phyloP scores from a whole-genome alignment of 2,888 invertebrate species.

The Calephelis perditalis region DNA sequence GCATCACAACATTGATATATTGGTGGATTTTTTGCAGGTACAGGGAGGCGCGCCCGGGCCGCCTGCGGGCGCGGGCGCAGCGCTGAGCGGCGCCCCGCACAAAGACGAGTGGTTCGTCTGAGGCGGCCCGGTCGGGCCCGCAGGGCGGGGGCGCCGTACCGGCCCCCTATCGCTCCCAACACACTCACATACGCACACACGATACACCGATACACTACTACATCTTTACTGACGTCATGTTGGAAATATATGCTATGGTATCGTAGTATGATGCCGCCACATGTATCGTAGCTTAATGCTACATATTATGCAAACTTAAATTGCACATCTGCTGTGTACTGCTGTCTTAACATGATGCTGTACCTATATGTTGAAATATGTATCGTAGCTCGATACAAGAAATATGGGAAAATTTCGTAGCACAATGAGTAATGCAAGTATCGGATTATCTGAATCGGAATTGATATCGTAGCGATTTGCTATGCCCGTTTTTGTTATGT shows the following conservation, averaged over 20 bases:
- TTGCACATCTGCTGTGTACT: too few species aligned
- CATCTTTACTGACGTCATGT: neutral
- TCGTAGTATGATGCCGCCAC: neutral
- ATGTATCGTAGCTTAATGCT: neutral
- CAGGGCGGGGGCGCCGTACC: slow-evolving; percentile 63
- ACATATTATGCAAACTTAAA: too few species aligned
- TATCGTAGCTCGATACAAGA: neutral
- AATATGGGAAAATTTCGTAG: too few species aligned
- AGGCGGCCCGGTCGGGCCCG: slow-evolving; percentile 65
- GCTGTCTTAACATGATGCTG: neutral
- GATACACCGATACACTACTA: slow-evolving; percentile 8
- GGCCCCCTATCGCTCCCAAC: slow-evolving; percentile 44
- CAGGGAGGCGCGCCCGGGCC: slow-evolving; percentile 88
- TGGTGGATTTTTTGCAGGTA: slow-evolving; percentile 29
- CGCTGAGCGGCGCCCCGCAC: slow-evolving; percentile 87
- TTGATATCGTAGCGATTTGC: too few species aligned
- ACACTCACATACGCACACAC: slow-evolving; percentile 11
- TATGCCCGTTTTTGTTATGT: too few species aligned
- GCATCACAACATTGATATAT: too few species aligned
- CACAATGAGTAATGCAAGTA: too few species aligned
- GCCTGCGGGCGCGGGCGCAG: slow-evolving; percentile 96
- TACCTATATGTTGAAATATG: neutral
- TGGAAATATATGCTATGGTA: neutral
- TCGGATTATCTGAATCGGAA: too few species aligned
- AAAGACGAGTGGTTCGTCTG: slow-evolving; percentile 96